Percentiles rank a stretch among this genome's conserved stretches.
phyloP scores from a whole-genome alignment of 2,888 invertebrate genomes.

The Lasius fuliginosus region DNA sequence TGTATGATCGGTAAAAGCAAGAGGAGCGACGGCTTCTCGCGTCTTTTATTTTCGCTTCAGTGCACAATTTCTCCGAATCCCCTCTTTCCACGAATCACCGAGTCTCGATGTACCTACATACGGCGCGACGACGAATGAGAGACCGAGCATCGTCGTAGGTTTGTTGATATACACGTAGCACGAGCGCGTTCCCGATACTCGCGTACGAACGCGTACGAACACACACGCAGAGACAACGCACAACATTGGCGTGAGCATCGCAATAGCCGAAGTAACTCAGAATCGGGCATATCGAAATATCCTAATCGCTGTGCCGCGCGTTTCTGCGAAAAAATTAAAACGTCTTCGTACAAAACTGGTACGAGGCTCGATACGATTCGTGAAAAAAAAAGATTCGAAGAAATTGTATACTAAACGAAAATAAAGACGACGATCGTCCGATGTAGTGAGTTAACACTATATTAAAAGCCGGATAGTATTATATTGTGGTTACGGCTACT shows the following conservation, averaged over 20 bases:
- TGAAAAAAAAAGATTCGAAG: not conserved
- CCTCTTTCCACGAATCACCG: conserved; percentile 42
- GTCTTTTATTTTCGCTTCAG: conserved; percentile 52
- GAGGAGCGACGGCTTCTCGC: conserved; percentile 37
- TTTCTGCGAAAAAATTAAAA: conserved; percentile 24
- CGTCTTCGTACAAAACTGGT: not conserved
- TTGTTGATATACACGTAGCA: conserved; percentile 66
- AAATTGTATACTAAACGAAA: not conserved
- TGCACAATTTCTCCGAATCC: conserved; percentile 46
- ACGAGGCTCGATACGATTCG: not conserved
- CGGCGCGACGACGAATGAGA: conserved; percentile 8
- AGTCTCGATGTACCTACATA: conserved; percentile 17
- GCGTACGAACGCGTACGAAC: conserved; percentile 46
- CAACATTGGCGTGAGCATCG: conserved; percentile 60
- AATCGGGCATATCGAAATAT: conserved; percentile 27
- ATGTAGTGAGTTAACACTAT: not conserved
- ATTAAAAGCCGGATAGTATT: conserved; percentile 27
- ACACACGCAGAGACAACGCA: not conserved
- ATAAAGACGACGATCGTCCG: not conserved
- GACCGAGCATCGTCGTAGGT: conserved; percentile 48
- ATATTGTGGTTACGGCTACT: not conserved
- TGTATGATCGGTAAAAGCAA: conserved; percentile 23
- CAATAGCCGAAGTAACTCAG: conserved; percentile 50
- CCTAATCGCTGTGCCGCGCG: not conserved
- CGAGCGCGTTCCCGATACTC: conserved; percentile 54